Evolutionary conservation across 2,113 vertebrate genomes (phyloP), one percentile per base, ranked within the genome.

Genomic region (Rhabdornis inornatus): DNA sequence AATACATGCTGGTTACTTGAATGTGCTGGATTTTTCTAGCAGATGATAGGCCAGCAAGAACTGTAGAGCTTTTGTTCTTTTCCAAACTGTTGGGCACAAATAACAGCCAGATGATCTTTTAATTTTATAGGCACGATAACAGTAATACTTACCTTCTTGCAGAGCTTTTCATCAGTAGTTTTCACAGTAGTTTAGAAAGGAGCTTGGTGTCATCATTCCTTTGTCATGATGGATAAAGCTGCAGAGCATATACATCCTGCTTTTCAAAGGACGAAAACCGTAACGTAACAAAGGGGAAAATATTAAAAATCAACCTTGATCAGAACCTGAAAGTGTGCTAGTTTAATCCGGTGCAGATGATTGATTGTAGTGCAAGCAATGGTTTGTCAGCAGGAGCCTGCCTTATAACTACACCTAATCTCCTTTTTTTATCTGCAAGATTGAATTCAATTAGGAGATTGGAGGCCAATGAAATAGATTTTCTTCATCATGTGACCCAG

Each of bases 401-500:
- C 53, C 24, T 3, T 8, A 1, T 64, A 81, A 33, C 57, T 75
- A 44, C 28, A 61, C 18, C 45, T 87, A 39, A 78, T 77, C 63
- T 89, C 31, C 8, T 20, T 87, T 88, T 82, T 91, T 74, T 84
- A 40, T 89, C 37, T 93, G 22, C 91, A 97, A 99, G 99, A 94
- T 97, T 99, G 96, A 99, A 99, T 96, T 94, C 97, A 75, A 99
- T 99, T 96, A 98, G 97, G 95, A 97, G 97, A 87, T 60, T 98
- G 79, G 97, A 98, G 64, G 98, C 98, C 0, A 96, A 98, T 57
- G 98, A 99, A 94, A 97, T 97, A 9, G 99, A 99, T 97, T 99
- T 99, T 90, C 98, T 99, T 65, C 98, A 98, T 61, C 99, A 99
- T 2, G 97, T 99, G 96, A 99, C 99, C 45, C 99, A 99, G 14